Percentiles rank a stretch among this genome's conserved stretches.
phyloP scores from a whole-genome alignment of 2,797 vertebrate species.

The Pangasius mekongensis region DNA sequence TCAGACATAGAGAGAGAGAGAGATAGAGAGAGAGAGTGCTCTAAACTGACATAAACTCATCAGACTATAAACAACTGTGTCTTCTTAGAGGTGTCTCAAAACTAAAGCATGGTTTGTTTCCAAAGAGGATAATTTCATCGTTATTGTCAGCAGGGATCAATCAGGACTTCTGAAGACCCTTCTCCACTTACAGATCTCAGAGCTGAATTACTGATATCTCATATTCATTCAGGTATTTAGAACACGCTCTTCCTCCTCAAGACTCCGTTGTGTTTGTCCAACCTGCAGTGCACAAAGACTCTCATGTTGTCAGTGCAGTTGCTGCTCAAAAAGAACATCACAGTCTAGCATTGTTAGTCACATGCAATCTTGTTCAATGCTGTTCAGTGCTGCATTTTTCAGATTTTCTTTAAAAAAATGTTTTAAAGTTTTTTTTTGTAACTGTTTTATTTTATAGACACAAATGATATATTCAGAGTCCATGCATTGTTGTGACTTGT shows the following conservation, averaged over 20 bases:
- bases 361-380: neutral
- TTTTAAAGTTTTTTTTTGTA: neutral
- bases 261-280: conserved; percentile 16
- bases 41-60: conserved; percentile 30
- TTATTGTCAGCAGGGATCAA: conserved; percentile 7
- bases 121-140: neutral
- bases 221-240: conserved; percentile 39
- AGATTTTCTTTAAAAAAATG: neutral
- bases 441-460: neutral
- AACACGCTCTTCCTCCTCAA: conserved; percentile 4
- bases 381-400: neutral
- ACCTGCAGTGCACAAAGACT: conserved; percentile 17
- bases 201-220: conserved; percentile 56
- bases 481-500: neutral
- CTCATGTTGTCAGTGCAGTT: neutral
- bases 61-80: conserved; percentile 8
- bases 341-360: neutral
- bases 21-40: conserved; percentile 6
- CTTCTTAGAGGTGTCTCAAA: neutral
- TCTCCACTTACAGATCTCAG: conserved; percentile 3
- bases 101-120: conserved; percentile 16
- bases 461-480: neutral
- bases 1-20: conserved; percentile 6
- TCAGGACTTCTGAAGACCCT: conserved; percentile 18
- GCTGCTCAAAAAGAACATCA: conserved; percentile 2